Conservation (phyloP, 2,888 invertebrate genomes). For the Cosmia pyralina region DNA sequence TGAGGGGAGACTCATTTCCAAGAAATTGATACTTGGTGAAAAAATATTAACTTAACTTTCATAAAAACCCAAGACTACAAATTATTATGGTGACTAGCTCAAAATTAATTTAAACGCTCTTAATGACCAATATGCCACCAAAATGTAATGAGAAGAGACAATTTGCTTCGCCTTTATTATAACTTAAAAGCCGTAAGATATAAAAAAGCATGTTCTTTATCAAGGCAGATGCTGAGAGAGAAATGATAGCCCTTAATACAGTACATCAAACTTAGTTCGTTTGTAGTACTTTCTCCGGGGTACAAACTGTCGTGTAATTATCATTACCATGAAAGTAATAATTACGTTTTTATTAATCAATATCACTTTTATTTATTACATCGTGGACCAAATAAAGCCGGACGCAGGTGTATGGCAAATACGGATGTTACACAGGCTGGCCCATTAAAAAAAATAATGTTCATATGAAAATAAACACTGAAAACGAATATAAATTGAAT, state of each 20-base stretch:
- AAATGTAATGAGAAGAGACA: conserved; percentile 25
- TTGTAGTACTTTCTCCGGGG: conserved; percentile 61
- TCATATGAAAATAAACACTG: conserved; percentile 76
- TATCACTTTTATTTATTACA: conserved; percentile 78
- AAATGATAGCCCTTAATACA: conserved; percentile 29
- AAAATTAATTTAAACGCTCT: conserved; percentile 43
- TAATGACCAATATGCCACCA: conserved; percentile 31
- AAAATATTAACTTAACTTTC: conserved; percentile 19
- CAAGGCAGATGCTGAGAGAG: conserved; percentile 46
- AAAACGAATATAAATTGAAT: conserved; percentile 69
- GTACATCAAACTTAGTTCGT: conserved; percentile 46
- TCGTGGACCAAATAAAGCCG: conserved; percentile 82
- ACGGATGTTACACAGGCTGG: conserved; percentile 79
- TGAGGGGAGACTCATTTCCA: conserved; percentile 22
- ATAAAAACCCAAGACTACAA: conserved; percentile 15
- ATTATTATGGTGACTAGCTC: conserved; percentile 24
- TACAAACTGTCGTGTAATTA: conserved; percentile 63
- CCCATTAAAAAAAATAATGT: conserved; percentile 75
- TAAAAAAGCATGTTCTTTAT: conserved; percentile 15
- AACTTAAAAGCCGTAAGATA: conserved; percentile 1
- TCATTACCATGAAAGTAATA: conserved; percentile 68
- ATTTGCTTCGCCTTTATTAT: conserved; percentile 21
- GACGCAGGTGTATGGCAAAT: conserved; percentile 85
- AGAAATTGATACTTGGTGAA: conserved; percentile 20
- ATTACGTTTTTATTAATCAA: conserved; percentile 74